These are phyloP conservation scores for Drosophila lutescens DNA, from an alignment of 2,888 invertebrate species.

Conservation along the genomic window DNA sequence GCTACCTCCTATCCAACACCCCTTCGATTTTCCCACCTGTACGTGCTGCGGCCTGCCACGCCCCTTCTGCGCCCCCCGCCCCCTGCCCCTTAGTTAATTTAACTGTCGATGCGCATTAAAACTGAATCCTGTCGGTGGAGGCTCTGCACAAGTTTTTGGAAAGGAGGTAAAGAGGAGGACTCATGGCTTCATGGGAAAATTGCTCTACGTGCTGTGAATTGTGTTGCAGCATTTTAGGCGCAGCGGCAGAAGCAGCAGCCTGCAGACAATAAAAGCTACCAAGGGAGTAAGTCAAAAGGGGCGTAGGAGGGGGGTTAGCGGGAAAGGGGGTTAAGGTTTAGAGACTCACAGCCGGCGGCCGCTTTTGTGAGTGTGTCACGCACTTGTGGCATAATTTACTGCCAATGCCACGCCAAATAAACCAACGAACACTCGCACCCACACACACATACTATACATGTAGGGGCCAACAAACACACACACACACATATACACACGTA, in stretches of 20 bases:
- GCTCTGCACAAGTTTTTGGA: slow-evolving; percentile 16
- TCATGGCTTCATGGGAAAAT: slow-evolving; percentile 63
- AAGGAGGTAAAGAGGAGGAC: background rate
- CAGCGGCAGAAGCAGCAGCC: slow-evolving; percentile 54
- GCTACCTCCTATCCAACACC: background rate
- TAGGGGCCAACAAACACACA: slow-evolving; percentile 6
- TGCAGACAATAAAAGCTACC: slow-evolving; percentile 69
- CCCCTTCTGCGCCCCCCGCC: slow-evolving; percentile 20
- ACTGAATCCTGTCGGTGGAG: slow-evolving; percentile 45
- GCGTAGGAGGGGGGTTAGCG: background rate
- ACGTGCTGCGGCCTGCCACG: slow-evolving; percentile 45
- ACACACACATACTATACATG: slow-evolving; percentile 7
- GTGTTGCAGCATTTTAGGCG: slow-evolving; percentile 75
- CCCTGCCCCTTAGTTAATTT: slow-evolving; percentile 48
- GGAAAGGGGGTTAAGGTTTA: background rate
- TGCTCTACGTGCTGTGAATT: slow-evolving; percentile 76
- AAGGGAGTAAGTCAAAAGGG: slow-evolving; percentile 16
- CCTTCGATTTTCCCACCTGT: slow-evolving; percentile 14
- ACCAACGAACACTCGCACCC: slow-evolving; percentile 34
- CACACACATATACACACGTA: slow-evolving; percentile 25
- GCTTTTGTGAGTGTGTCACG: slow-evolving; percentile 64
- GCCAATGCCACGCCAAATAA: slow-evolving; percentile 57
- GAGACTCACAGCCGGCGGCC: slow-evolving; percentile 11
- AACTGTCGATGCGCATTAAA: slow-evolving; percentile 56
- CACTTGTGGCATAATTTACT: slow-evolving; percentile 78